Evolutionary conservation across 1,140 invertebrate genomes (phyloP).

Genomic region (Manduca sexta): DNA sequence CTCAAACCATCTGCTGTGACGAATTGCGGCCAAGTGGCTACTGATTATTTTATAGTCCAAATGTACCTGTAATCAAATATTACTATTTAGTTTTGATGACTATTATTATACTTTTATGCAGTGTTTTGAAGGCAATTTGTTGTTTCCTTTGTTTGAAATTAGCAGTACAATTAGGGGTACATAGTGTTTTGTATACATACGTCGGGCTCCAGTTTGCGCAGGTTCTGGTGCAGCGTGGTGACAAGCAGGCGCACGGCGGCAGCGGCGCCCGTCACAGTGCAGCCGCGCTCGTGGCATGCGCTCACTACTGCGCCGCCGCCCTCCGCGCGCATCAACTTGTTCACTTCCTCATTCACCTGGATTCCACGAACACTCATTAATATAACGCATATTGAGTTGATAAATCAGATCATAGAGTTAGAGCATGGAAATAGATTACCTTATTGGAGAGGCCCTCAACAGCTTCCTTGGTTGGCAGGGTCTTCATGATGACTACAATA

Average conservation of each 20-base stretch:
- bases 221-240: constrained; percentile 94
- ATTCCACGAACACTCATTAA: not conserved
- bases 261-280: constrained; percentile 86
- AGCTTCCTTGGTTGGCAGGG: constrained; percentile 95
- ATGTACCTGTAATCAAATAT: constrained; percentile 76
- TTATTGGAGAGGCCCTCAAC: constrained; percentile 93
- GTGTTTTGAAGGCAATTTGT: too few species aligned
- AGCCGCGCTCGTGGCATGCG: constrained; percentile 83
- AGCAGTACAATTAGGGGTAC: too few species aligned
- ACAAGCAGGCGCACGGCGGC: constrained; percentile 92
- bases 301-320: constrained; percentile 68
- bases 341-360: constrained; percentile 82
- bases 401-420: too few species aligned
- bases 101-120: too few species aligned
- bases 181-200: constrained; percentile 33
- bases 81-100: too few species aligned
- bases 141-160: too few species aligned
- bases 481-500: constrained; percentile 98
- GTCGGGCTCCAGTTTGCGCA: constrained; percentile 94
- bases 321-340: constrained; percentile 77
- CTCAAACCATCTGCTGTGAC: constrained; percentile 98
- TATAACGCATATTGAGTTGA: too few species aligned
- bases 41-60: constrained; percentile 90
- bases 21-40: constrained; percentile 92
- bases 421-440: constrained; percentile 74